A percentile compares a stretch with the other conserved stretches of the same genome.
Conservation (phyloP, 2,797 vertebrate genomes). For the Mormyrops boulengeri region DNA sequence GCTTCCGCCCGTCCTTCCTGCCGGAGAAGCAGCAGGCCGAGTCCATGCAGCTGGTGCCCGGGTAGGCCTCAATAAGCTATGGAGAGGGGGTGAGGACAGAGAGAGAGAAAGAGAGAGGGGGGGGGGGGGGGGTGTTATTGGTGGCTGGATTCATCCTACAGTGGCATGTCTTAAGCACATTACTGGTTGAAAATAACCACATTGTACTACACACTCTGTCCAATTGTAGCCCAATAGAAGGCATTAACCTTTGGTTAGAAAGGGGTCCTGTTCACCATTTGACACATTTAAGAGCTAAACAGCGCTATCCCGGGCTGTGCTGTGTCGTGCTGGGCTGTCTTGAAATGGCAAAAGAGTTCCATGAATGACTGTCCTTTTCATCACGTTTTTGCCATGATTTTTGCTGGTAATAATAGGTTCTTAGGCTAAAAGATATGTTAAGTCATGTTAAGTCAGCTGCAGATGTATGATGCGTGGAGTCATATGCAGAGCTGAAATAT, state of each 20-base stretch:
- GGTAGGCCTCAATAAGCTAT: slow-evolving; percentile 78
- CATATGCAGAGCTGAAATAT: not conserved
- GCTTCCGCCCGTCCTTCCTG: slow-evolving; percentile 77
- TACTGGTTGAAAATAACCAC: slow-evolving; percentile 47
- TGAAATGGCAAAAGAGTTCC: not conserved
- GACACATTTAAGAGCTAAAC: slow-evolving; percentile 46
- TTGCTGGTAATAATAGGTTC: not conserved
- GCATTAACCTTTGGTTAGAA: slow-evolving; percentile 56
- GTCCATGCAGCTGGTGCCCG: slow-evolving; percentile 91
- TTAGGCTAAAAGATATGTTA: not conserved
- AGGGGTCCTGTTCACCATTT: slow-evolving; percentile 35
- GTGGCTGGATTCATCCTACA: slow-evolving; percentile 36
- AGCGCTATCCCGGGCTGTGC: not conserved
- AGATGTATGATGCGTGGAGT: not conserved
- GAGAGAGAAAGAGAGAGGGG: too few species aligned
- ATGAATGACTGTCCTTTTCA: not conserved
- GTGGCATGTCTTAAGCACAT: slow-evolving; percentile 37
- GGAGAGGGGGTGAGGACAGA: slow-evolving; percentile 12
- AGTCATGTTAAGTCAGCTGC: not conserved
- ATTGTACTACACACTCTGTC: slow-evolving; percentile 43
- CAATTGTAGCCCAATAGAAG: slow-evolving; percentile 48
- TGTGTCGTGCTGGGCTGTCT: not conserved
- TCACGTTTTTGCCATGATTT: not conserved
- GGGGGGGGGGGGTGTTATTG: slow-evolving; percentile 12
- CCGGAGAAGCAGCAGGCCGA: slow-evolving; percentile 93